Evolutionary conservation across 2,113 vertebrate genomes (phyloP), one percentile per base, ranked within the genome.

Genomic region (Leucopsar rothschildi): DNA sequence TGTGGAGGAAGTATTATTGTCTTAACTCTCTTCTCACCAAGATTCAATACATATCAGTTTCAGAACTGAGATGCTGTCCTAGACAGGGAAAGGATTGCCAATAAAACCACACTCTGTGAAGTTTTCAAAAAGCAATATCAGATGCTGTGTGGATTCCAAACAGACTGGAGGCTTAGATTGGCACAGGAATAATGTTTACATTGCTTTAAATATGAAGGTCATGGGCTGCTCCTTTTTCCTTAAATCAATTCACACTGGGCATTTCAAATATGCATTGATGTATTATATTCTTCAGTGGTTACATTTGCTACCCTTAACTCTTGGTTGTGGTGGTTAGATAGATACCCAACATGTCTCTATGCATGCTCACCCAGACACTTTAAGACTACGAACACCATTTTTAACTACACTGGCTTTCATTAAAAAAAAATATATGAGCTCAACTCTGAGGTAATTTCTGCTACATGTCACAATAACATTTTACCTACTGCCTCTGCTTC

Each of bases 271-370:
- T 9, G 10, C 12, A 10, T 50, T 28, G 4, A 37, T 13, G 4
- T 70, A 42, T 12, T 12, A 14, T 70, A 16, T 49, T 91, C 15
- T 14, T 49, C 19, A 40, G 13, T 24, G 52, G 18, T 63, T 78
- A 40, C 3, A 31, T 66, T 50, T 75, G 24, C 11, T 17, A 19
- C 1, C 28, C 37, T 12, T 29, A 85, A 23, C 12, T 55, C 39
- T 75, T 57, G 15, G 17, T 24, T 45, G 13, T 39, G 13, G 11
- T 73, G 15, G 6, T 59, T 84, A 92, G 10, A 55, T 50, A 45
- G 5, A 53, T 31, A 70, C 1, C 11, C 16, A 3, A 4, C 1
- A 2, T 21, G 6, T 20, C 24, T 47, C 33, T 39, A 1, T 66
- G 9, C 6, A 11, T 66, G 10, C 75, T 88, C 75, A 75, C 59